Evolutionary conservation across 2,888 invertebrate genomes (phyloP).

Genomic region (Cyaniris semiargus): DNA sequence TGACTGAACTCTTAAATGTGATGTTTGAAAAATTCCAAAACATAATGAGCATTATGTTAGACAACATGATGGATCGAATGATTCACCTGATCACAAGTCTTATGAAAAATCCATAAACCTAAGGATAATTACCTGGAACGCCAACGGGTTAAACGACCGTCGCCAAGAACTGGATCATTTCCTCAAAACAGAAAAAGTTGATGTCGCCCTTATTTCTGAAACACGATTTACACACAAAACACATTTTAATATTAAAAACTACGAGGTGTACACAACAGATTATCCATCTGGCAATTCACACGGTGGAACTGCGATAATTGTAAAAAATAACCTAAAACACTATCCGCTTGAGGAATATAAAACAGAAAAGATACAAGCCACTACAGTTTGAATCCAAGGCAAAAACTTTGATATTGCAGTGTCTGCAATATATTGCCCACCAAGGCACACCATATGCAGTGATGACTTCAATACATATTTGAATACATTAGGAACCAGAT

Average conservation of each 20-base stretch:
- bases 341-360: not conserved
- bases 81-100: too few species aligned
- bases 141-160: not conserved
- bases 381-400: too few species aligned
- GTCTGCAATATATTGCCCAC: too few species aligned
- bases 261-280: not conserved
- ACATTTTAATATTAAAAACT: too few species aligned
- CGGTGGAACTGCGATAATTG: not conserved
- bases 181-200: not conserved
- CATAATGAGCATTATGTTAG: constrained; percentile 32
- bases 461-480: too few species aligned
- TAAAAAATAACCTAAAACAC: not conserved
- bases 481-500: too few species aligned
- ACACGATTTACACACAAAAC: too few species aligned
- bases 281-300: not conserved
- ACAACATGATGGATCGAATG: constrained; percentile 25
- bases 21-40: constrained; percentile 31
- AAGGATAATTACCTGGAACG: not conserved
- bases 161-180: not conserved
- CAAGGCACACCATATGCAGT: too few species aligned
- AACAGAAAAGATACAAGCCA: constrained; percentile 4
- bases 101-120: too few species aligned
- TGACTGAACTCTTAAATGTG: not conserved
- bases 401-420: too few species aligned
- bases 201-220: too few species aligned